These are phyloP conservation scores for Delichon dasypus DNA, from an alignment of 2,797 vertebrate species.

Conservation along the genomic window DNA sequence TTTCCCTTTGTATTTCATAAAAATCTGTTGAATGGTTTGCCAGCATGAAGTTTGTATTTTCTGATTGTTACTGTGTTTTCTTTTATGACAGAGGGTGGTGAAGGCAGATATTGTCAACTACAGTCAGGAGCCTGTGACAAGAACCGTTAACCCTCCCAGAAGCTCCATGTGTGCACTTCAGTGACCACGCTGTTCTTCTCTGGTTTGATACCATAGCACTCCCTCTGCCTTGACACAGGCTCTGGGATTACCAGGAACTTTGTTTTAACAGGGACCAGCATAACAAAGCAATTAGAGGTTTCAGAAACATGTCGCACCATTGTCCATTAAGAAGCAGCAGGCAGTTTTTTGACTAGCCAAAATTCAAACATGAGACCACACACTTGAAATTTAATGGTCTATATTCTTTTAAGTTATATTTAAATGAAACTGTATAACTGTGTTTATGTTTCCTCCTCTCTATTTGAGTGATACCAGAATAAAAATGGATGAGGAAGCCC, in stretches of 20 bases:
- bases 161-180: slow-evolving; percentile 98
- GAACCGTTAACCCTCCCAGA: slow-evolving; percentile 87
- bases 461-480: slow-evolving; percentile 1
- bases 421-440: slow-evolving; percentile 33
- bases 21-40: slow-evolving; percentile 32
- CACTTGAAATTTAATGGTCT: slow-evolving; percentile 57
- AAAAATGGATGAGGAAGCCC: neutral
- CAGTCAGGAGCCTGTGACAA: slow-evolving; percentile 91
- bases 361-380: slow-evolving; percentile 47
- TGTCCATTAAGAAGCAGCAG: slow-evolving; percentile 30
- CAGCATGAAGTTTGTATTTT: neutral
- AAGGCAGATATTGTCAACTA: slow-evolving; percentile 99
- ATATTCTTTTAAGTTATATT: slow-evolving; percentile 57
- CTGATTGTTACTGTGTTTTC: slow-evolving; percentile 68
- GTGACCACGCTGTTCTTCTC: slow-evolving; percentile 72
- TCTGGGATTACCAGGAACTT: slow-evolving; percentile 33
- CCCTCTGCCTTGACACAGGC: slow-evolving; percentile 27
- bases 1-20: neutral
- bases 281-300: slow-evolving; percentile 46
- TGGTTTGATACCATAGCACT: neutral
- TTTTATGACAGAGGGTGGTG: slow-evolving; percentile 88
- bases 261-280: slow-evolving; percentile 62
- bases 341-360: slow-evolving; percentile 39
- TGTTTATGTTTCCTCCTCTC: slow-evolving; percentile 35
- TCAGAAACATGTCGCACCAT: slow-evolving; percentile 4